These are phyloP conservation scores for Hyposmocoma kahamanoa DNA, from an alignment of 1,140 invertebrate genomes.

Conservation along the genomic window DNA sequence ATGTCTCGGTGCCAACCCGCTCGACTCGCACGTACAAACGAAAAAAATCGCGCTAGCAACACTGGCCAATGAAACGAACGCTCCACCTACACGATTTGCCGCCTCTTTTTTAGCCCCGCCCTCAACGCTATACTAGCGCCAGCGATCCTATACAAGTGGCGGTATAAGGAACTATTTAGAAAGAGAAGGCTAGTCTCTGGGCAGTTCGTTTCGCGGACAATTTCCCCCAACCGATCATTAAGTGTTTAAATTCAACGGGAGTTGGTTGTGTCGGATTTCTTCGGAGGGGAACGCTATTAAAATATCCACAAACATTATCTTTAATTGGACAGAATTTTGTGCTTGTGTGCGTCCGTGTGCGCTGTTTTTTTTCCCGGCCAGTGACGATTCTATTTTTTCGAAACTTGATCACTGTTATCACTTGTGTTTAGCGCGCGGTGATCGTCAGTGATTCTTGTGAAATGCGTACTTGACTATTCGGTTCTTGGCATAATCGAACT, in stretches of 20 bases:
- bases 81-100: conserved; percentile 35
- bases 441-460: conserved; percentile 32
- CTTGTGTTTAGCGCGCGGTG: conserved; percentile 46
- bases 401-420: conserved; percentile 63
- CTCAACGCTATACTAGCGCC: conserved; percentile 40
- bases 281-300: conserved; percentile 70
- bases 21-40: conserved; percentile 41
- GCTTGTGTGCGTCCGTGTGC: conserved; percentile 53
- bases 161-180: conserved; percentile 52
- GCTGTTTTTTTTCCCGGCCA: conserved; percentile 42
- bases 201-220: conserved; percentile 69
- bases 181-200: conserved; percentile 45
- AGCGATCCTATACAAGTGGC: conserved; percentile 48
- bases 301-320: conserved; percentile 72
- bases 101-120: conserved; percentile 35
- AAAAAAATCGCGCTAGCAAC: conserved; percentile 55
- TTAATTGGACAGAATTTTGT: conserved; percentile 71
- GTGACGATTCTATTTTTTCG: conserved; percentile 60
- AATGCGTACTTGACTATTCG: conserved; percentile 8
- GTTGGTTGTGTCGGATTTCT: conserved; percentile 71
- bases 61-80: conserved; percentile 30
- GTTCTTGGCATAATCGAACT: conserved; percentile 27
- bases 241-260: conserved; percentile 71
- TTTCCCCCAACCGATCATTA: conserved; percentile 72
- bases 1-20: conserved; percentile 54